A percentile compares a stretch with the other conserved stretches of the same genome.
phyloP scores from a whole-genome alignment of 64 coral and sea anemone species.

The Hydrozoanthus tunicans region DNA sequence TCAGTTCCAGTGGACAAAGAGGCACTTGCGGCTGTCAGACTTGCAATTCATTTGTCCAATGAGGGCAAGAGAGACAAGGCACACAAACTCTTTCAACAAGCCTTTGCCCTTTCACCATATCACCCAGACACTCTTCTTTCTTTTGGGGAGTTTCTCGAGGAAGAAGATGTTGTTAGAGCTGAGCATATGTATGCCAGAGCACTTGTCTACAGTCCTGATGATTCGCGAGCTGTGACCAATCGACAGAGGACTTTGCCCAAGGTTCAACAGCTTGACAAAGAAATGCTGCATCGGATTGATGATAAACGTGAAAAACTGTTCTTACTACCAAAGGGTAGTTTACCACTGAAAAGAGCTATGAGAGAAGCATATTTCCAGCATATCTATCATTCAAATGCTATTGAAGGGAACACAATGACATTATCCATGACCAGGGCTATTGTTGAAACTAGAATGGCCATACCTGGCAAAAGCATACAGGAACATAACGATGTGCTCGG shows the following conservation, averaged over 20 bases:
- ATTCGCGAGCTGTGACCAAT: slow-evolving; percentile 78
- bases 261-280: slow-evolving; percentile 93
- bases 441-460: slow-evolving; percentile 96
- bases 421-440: slow-evolving; percentile 96
- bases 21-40: slow-evolving; percentile 73
- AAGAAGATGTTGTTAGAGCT: slow-evolving; percentile 82
- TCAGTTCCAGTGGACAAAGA: slow-evolving; percentile 86
- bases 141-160: slow-evolving; percentile 95
- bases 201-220: slow-evolving; percentile 67
- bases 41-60: slow-evolving; percentile 81
- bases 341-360: slow-evolving; percentile 87
- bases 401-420: slow-evolving; percentile 99
- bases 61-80: slow-evolving; percentile 93
- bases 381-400: slow-evolving; percentile 98
- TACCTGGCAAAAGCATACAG: slow-evolving; percentile 92
- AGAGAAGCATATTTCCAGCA: slow-evolving; percentile 96
- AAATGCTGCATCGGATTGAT: slow-evolving; percentile 94
- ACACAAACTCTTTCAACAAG: slow-evolving; percentile 93
- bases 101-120: slow-evolving; percentile 80
- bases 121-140: slow-evolving; percentile 89
- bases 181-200: slow-evolving; percentile 93
- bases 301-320: slow-evolving; percentile 85
- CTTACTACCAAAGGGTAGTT: slow-evolving; percentile 75
- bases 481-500: slow-evolving; percentile 98
- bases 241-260: slow-evolving; percentile 92